Base-by-base conservation (phyloP, 2,113 vertebrate species). In the Illadopsis cleaveri region DNA sequence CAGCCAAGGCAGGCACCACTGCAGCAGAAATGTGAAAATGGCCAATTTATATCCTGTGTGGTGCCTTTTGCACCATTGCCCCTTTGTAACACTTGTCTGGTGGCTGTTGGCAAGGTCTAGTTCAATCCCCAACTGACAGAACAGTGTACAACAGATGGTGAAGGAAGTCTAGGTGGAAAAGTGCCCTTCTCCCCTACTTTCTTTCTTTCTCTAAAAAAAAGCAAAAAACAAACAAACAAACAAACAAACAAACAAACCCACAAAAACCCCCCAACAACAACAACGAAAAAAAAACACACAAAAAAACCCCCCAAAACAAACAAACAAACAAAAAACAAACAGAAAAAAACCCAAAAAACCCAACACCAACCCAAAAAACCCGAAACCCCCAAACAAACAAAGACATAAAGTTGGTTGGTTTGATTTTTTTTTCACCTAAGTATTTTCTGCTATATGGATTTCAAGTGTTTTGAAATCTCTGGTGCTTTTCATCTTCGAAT, bases 401-500 rank as follows among this genome's bases (percentile, higher is more conserved):
- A 24, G 4, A 38, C 21, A 47, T 8, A 24, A 13, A 28, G 11
- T 22, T 64, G 17, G 25, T 62, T 22, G 11, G 6, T 31, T 68
- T 44, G 16, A 5, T 5, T 38, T 23, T 25, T 48, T 56, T 27
- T 37, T 12, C 6, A 27, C 4, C 37, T 31, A 66, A 10, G 42
- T 89, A 89, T 50, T 77, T 95, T 87, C 64, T 86, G 48, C 24
- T 83, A 38, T 69, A 38, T 28, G 15, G 37, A 71, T 51, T 73
- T 85, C 47, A 89, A 92, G 31, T 38, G 82, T 87, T 95, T 96
- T 84, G 51, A 97, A 90, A 95, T 96, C 42, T 84, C 69, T 93
- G 76, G 14, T 21, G 33, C 50, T 92, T 97, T 66, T 91, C 11
- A 44, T 70, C 78, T 94, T 93, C 42, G 42, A 88, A 96, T 95